Percentiles rank a stretch among this genome's conserved stretches.
Evolutionary conservation across 1,140 invertebrate species (phyloP).

Genomic region (Scylla paramamosain): DNA sequence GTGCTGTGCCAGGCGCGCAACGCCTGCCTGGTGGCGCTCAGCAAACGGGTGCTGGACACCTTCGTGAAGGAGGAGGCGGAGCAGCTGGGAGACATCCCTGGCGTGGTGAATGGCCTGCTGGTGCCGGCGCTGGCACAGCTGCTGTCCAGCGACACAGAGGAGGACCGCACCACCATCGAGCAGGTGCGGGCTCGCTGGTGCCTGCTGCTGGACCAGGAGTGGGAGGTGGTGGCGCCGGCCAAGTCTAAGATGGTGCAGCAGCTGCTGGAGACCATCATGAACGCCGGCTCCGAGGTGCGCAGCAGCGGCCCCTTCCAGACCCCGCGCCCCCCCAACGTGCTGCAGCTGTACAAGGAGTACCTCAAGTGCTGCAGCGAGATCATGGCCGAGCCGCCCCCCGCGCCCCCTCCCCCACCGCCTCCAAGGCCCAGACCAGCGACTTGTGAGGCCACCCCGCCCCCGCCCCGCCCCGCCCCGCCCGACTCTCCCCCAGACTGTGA

Average conservation of each 20-base stretch:
- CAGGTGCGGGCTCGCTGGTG: constrained; percentile 58
- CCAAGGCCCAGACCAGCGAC: constrained; percentile 68
- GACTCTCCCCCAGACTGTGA: constrained; percentile 1
- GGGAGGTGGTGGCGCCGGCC: not conserved
- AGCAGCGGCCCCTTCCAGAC: constrained; percentile 45
- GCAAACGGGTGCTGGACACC: constrained; percentile 41
- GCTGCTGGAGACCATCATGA: constrained; percentile 51
- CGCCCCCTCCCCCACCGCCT: not conserved
- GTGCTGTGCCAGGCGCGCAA: constrained; percentile 58
- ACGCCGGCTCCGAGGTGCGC: constrained; percentile 25
- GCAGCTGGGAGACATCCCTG: constrained; percentile 57
- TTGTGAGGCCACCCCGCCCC: constrained; percentile 49
- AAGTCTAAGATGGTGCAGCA: constrained; percentile 63
- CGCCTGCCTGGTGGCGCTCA: constrained; percentile 60
- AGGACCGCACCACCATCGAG: constrained; percentile 54
- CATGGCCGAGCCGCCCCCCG: not conserved
- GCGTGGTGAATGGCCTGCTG: constrained; percentile 47
- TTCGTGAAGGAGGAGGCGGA: constrained; percentile 64
- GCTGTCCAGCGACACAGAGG: constrained; percentile 19
- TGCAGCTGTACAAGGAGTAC: constrained; percentile 64
- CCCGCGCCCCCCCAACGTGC: constrained; percentile 52
- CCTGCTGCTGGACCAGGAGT: constrained; percentile 45
- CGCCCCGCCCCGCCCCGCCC: not conserved
- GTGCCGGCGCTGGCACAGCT: constrained; percentile 60
- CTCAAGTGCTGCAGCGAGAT: constrained; percentile 50